phyloP scores from a whole-genome alignment of 2,797 vertebrate species.

The Parotocinclus haroldoi region DNA sequence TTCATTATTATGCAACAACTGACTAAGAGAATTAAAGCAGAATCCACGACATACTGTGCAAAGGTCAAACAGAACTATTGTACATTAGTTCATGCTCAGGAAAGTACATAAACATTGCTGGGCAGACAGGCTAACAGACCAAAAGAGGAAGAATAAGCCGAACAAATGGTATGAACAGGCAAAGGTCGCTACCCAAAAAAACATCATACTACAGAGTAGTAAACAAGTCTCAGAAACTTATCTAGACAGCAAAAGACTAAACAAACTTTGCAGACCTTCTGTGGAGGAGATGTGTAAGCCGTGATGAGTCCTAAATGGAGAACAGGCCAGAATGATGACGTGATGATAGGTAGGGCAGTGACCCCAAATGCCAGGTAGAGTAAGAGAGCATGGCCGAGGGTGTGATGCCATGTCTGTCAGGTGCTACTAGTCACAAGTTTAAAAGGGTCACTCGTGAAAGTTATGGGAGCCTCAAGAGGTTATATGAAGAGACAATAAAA shows the following conservation, averaged over 20 bases:
- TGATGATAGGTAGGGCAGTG: background rate
- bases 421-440: background rate
- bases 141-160: background rate
- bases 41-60: background rate
- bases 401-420: background rate
- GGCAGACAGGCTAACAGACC: slow-evolving; percentile 5
- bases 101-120: background rate
- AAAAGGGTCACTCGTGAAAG: background rate
- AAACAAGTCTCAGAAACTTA: slow-evolving; percentile 4
- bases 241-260: slow-evolving; percentile 7
- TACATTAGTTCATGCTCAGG: background rate
- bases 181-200: slow-evolving; percentile 16
- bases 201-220: slow-evolving; percentile 11
- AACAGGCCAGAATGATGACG: background rate
- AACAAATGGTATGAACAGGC: slow-evolving; percentile 2
- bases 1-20: slow-evolving; percentile 2
- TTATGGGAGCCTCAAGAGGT: background rate
- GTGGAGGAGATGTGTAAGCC: background rate
- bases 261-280: background rate
- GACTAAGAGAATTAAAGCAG: background rate
- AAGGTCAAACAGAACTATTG: slow-evolving; percentile 6
- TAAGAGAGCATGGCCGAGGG: background rate
- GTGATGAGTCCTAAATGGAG: background rate
- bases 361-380: background rate
- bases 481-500: slow-evolving; percentile 1